These are phyloP conservation scores for Apamea anceps DNA, from an alignment of 2,888 invertebrate species.

Conservation along the genomic window DNA sequence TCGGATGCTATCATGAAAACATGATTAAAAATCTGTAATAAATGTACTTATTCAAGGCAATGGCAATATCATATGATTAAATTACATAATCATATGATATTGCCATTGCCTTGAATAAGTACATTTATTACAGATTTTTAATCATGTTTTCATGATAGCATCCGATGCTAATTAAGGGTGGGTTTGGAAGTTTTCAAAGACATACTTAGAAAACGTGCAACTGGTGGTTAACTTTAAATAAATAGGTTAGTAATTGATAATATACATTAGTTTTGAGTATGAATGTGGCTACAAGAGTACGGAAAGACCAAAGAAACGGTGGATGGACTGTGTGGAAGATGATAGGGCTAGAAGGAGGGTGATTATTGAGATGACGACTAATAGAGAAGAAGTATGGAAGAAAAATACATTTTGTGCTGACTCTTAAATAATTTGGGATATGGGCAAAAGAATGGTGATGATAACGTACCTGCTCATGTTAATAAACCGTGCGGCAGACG, in stretches of 20 bases:
- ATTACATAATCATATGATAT: too few species aligned
- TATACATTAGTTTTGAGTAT: neutral
- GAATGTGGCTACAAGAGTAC: neutral
- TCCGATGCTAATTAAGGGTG: too few species aligned
- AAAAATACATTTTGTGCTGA: neutral
- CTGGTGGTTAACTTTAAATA: neutral
- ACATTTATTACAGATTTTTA: too few species aligned
- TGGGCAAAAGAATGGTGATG: neutral
- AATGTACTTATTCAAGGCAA: neutral
- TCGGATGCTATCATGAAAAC: too few species aligned
- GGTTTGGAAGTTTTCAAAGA: too few species aligned
- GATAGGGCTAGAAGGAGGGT: neutral
- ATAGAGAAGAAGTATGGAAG: neutral
- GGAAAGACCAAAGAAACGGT: neutral
- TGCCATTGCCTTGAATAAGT: too few species aligned
- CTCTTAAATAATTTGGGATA: neutral
- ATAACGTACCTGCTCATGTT: constrained; percentile 63
- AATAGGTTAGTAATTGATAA: neutral
- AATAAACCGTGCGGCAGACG: constrained; percentile 77
- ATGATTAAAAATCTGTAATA: neutral
- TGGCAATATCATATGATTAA: neutral
- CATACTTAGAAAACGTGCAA: neutral
- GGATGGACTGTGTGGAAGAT: neutral
- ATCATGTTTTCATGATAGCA: too few species aligned
- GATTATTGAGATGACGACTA: neutral